Conservation (phyloP, 2,797 vertebrate species). For the Karalla daura region DNA sequence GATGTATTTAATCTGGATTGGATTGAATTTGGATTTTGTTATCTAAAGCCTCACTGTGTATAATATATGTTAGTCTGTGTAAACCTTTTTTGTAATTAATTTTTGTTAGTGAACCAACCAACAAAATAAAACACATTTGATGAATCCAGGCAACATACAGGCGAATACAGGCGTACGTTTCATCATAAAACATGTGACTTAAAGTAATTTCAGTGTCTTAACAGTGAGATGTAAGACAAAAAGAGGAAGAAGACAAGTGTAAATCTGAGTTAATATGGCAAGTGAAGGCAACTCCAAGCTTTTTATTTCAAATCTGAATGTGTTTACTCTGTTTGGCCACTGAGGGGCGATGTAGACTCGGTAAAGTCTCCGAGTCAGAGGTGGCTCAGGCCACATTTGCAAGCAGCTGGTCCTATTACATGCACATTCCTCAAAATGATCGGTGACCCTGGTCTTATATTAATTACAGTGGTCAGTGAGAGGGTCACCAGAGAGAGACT, state of each 20-base stretch:
- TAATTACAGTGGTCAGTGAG: slow-evolving; percentile 29
- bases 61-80: too few species aligned
- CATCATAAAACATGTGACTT: too few species aligned
- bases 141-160: too few species aligned
- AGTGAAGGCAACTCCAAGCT: slow-evolving; percentile 34
- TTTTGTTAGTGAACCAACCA: too few species aligned
- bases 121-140: too few species aligned
- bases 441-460: slow-evolving; percentile 28
- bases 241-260: rapidly evolving
- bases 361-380: neutral
- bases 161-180: too few species aligned
- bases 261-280: neutral
- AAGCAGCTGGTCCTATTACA: slow-evolving; percentile 11
- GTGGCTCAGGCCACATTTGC: neutral
- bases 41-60: too few species aligned
- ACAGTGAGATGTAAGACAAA: too few species aligned
- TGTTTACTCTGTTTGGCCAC: slow-evolving; percentile 26
- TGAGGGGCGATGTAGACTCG: slow-evolving; percentile 23
- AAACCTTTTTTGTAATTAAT: too few species aligned
- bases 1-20: too few species aligned
- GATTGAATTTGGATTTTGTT: too few species aligned
- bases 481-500: slow-evolving; percentile 15
- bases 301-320: neutral
- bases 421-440: slow-evolving; percentile 42
- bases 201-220: too few species aligned